These are phyloP conservation scores for Polydrusus cervinus DNA, from an alignment of 2,888 invertebrate genomes.

Conservation along the genomic window DNA sequence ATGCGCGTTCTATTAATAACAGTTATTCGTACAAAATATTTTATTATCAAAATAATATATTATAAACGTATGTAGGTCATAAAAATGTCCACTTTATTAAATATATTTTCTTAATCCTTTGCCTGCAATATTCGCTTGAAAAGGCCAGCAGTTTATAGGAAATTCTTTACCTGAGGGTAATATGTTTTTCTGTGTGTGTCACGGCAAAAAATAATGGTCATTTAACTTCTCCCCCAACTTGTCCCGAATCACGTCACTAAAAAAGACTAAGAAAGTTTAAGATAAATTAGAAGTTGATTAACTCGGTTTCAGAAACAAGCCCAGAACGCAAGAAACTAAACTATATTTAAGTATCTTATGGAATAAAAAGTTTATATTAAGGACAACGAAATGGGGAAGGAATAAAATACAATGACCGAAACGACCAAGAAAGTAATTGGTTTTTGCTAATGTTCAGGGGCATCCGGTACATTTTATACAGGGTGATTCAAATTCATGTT, in stretches of 20 bases:
- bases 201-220: background rate
- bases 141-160: too few species aligned
- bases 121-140: too few species aligned
- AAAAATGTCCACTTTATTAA: too few species aligned
- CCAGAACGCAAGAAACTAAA: background rate
- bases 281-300: slow-evolving; percentile 17
- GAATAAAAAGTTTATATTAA: slow-evolving; percentile 2
- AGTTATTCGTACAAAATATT: too few species aligned
- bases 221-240: slow-evolving; percentile 8
- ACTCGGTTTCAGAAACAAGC: slow-evolving; percentile 14
- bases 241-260: background rate
- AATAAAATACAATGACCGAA: slow-evolving; percentile 13
- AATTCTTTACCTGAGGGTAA: background rate
- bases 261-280: slow-evolving; percentile 15
- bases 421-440: slow-evolving; percentile 1
- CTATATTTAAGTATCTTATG: background rate
- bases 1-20: too few species aligned
- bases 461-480: too few species aligned
- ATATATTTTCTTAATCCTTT: too few species aligned
- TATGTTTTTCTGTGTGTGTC: slow-evolving; percentile 11
- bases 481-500: too few species aligned
- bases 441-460: slow-evolving; percentile 2
- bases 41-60: too few species aligned
- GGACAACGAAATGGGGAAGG: background rate
- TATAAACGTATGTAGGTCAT: too few species aligned